phyloP scores from a whole-genome alignment of 2,113 vertebrate species.

The Sinocyclocheilus anshuiensis region DNA sequence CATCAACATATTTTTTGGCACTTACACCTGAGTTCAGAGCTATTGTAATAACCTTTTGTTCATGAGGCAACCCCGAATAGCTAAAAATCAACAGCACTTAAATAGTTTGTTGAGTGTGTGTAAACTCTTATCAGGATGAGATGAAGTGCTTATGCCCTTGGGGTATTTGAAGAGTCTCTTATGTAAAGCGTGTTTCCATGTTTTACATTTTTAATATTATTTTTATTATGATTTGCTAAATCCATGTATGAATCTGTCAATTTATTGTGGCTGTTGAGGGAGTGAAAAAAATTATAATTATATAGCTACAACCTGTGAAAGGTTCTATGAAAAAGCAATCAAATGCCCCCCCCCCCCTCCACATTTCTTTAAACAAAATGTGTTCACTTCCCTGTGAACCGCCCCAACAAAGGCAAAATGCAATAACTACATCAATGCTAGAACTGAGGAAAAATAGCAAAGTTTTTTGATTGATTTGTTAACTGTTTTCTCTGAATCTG shows the following conservation, averaged over 20 bases:
- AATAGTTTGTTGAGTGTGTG: slow-evolving; percentile 38
- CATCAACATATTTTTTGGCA: not conserved
- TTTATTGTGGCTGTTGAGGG: slow-evolving; percentile 24
- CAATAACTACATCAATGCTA: not conserved
- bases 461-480: not conserved
- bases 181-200: slow-evolving; percentile 26
- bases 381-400: not conserved
- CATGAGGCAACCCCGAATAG: slow-evolving; percentile 1
- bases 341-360: not conserved
- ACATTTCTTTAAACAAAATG: not conserved
- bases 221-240: not conserved
- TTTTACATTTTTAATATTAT: not conserved
- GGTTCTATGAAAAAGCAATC: not conserved
- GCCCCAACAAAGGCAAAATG: not conserved
- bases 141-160: slow-evolving; percentile 5
- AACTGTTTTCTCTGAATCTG: not conserved
- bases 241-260: not conserved
- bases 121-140: slow-evolving; percentile 33
- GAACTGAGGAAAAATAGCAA: not conserved
- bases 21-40: slow-evolving; percentile 11
- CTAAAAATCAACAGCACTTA: slow-evolving; percentile 35
- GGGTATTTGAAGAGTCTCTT: slow-evolving; percentile 47
- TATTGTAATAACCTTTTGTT: slow-evolving; percentile 28
- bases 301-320: not conserved
- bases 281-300: not conserved